These are phyloP conservation scores for Rhagologus leucostigma DNA, from an alignment of 2,113 vertebrate species.

Conservation along the genomic window DNA sequence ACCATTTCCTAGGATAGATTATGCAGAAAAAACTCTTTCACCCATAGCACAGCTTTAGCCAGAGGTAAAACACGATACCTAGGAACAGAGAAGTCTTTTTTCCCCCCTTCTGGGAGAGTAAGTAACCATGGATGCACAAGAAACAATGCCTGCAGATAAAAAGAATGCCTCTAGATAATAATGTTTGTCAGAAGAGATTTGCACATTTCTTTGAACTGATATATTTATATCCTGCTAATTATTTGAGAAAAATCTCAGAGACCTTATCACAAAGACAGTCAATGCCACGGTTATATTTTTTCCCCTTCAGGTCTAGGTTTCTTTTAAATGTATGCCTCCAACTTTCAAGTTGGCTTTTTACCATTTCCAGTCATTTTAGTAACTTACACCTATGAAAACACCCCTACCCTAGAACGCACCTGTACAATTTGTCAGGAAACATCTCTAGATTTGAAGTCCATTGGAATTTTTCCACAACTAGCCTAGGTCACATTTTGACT, in stretches of 20 bases:
- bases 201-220: conserved; percentile 34
- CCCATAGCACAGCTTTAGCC: background rate
- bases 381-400: background rate
- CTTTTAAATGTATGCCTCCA: background rate
- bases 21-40: background rate
- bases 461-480: background rate
- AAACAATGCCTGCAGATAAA: conserved; percentile 2
- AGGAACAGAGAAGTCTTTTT: background rate
- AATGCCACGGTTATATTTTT: background rate
- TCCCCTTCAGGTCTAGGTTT: background rate
- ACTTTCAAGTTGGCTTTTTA: background rate
- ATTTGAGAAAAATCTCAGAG: background rate
- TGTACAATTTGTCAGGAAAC: background rate
- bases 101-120: background rate
- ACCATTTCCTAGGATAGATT: background rate
- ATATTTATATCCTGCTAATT: conserved; percentile 30
- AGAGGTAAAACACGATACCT: background rate
- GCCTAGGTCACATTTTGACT: background rate
- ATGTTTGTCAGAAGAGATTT: background rate
- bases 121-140: background rate
- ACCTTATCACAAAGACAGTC: background rate
- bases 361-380: background rate
- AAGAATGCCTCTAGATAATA: background rate
- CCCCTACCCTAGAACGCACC: background rate
- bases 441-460: background rate